Evolutionary conservation across 2,888 invertebrate species (phyloP).

Genomic region (Dryocosmus kuriphilus): DNA sequence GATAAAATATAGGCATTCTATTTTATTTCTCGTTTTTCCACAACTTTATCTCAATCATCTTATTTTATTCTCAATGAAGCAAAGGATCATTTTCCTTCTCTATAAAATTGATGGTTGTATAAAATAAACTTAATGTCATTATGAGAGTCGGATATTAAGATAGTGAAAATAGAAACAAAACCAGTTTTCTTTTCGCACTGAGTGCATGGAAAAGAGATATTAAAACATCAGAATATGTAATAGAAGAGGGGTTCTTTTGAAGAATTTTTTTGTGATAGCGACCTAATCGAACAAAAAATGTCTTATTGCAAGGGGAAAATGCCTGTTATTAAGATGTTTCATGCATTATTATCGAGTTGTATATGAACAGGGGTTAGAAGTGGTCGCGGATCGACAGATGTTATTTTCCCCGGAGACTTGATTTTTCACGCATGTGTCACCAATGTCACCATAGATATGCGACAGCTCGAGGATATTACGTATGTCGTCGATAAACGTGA

Average conservation of each 20-base stretch:
- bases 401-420: slow-evolving; percentile 59
- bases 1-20: no score
- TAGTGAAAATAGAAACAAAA: no score
- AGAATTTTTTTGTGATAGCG: neutral
- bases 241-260: neutral
- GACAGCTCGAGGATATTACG: slow-evolving; percentile 56
- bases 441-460: slow-evolving; percentile 61
- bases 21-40: no score
- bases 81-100: no score
- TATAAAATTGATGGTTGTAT: no score
- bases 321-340: slow-evolving; percentile 61
- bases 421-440: slow-evolving; percentile 72
- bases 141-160: no score
- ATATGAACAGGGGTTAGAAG: slow-evolving; percentile 55
- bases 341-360: slow-evolving; percentile 56
- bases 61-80: no score
- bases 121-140: no score
- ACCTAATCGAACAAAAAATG: neutral
- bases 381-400: slow-evolving; percentile 66
- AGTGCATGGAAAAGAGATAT: neutral
- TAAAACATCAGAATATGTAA: neutral
- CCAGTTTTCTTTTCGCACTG: no score
- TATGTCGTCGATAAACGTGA: slow-evolving; percentile 58
- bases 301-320: neutral
- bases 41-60: no score